These are phyloP conservation scores for Bambusicola thoracicus DNA, from an alignment of 2,113 vertebrate species.

Conservation along the genomic window DNA sequence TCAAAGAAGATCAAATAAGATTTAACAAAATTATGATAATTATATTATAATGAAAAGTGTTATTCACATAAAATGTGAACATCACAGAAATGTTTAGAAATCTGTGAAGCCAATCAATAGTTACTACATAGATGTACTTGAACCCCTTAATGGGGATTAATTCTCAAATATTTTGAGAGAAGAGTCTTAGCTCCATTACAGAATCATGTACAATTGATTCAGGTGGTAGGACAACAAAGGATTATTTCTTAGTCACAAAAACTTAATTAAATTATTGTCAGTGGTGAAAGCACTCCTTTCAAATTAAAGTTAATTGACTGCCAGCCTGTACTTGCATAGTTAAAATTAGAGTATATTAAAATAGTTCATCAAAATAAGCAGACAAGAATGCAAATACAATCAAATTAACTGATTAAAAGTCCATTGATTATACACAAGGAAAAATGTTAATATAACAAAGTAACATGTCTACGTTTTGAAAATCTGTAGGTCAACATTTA, in stretches of 20 bases:
- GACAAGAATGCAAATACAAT: conserved; percentile 65
- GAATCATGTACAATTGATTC: not conserved
- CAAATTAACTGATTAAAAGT: conserved; percentile 66
- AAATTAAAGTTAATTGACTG: conserved; percentile 65
- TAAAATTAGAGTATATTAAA: conserved; percentile 75
- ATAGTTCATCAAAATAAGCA: conserved; percentile 76
- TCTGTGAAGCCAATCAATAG: not conserved
- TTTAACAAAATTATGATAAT: not conserved
- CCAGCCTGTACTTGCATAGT: conserved; percentile 45
- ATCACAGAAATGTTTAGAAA: not conserved
- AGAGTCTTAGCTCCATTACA: not conserved
- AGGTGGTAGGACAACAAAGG: not conserved
- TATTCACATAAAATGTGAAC: not conserved
- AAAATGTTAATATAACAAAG: conserved; percentile 64
- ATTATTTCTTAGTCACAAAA: conserved; percentile 26
- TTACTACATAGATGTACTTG: not conserved
- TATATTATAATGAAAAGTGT: not conserved
- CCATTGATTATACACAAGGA: conserved; percentile 62
- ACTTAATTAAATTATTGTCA: conserved; percentile 37
- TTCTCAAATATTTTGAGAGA: not conserved
- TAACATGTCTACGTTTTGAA: conserved; percentile 23
- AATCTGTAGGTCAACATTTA: conserved; percentile 35
- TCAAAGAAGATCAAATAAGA: not conserved
- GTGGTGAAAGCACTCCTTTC: conserved; percentile 43
- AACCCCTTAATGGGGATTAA: not conserved